Base-by-base conservation (phyloP, 2,797 vertebrate genomes). In the Spinus olivaceus region DNA sequence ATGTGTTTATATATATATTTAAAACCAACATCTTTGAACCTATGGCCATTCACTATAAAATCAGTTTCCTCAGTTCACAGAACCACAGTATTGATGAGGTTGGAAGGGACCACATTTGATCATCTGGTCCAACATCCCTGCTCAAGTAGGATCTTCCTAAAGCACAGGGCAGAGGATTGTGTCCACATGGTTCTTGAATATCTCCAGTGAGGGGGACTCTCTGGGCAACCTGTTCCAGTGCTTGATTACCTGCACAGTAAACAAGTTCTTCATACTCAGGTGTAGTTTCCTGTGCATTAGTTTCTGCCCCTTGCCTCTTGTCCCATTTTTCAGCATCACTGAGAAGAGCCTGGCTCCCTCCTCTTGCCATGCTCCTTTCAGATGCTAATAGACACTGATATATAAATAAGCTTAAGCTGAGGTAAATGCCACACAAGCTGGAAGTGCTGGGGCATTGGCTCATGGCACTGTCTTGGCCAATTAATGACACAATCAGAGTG, bases 401-500 rank as follows among this genome's bases (percentile, higher is more conserved):
- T 8, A 51, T 5, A 46, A 57, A 71, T 23, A 27, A 70, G 23
- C 14, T 81, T 63, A 37, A 28, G 46, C 27, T 57, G 11, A 83
- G 42, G 39, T 59, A 84, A 83, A 69, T 41, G 20, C 65, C 56
- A 41, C 30, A 15, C 42, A 90, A 82, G 8, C n/a, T 91, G 74
- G 9, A 91, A 86, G 47, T 84, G 27, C 41, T 70, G 81, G 35
- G 41, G 20, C 76, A 42, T 64, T 92, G 56, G 30, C 61, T 79
- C 13, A 42, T 35, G 56, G 64, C 21, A 56, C 33, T 42, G 53
- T 33, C 80, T 78, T 64, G 59, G 46, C 42, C 27, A 59, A 42
- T 35, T 50, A 73, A 50, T 0, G 1, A 16, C 16, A 25, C 13
- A 85, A 64, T 73, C 32, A 6, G 0, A 23, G 18, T 6, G 44